Evolutionary conservation across 2,888 invertebrate genomes (phyloP), one percentile per base, ranked within the genome.

Genomic region (Suillia variegata): DNA sequence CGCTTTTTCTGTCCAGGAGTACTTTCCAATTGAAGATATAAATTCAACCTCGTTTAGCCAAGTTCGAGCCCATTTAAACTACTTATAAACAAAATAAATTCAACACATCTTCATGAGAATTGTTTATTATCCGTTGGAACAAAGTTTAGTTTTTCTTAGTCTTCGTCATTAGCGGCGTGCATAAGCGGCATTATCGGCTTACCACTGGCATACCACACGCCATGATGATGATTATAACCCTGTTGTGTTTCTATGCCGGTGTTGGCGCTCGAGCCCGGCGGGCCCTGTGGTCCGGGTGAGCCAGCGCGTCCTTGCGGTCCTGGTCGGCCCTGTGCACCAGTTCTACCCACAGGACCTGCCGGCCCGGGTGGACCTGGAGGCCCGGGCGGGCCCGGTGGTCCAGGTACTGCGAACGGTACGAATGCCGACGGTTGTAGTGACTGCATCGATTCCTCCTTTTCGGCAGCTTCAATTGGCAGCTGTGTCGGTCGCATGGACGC

Each of bases 381-480:
- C 0, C 71, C 71, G 0, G 73, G 73, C 15, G 71, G 73, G 1
- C 71, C 71, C 0, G 74, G 71, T 4, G 74, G 74, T 0, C 71
- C 74, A 0, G 74, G 62, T 12, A 72, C 68, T 12, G 70, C 65
- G 6, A 69, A 48, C 0, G 66, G 65, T 13, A 70, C 57, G 31
- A 64, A 70, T 1, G 62, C 52, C 1, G 67, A 42, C 6, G 51
- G 17, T 15, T 26, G n/a, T n/a, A n/a, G n/a, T 31, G 31, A 6
- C 6, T 6, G 38, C 10, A 60, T 12, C 0, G 53, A n/a, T 0
- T 74, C 70, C 47, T 72, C 71, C 50, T 74, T 74, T 15, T 68
- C 61, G 1, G 63, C 21, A 0, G 54, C 34, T 2, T 58, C 54
- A 1, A 18, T 38, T 17, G 63, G 56, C 18, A 57, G 33, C 26